Conservation (phyloP, 92 coral and sea anemone genomes). For the Palythoa grandiflora region DNA sequence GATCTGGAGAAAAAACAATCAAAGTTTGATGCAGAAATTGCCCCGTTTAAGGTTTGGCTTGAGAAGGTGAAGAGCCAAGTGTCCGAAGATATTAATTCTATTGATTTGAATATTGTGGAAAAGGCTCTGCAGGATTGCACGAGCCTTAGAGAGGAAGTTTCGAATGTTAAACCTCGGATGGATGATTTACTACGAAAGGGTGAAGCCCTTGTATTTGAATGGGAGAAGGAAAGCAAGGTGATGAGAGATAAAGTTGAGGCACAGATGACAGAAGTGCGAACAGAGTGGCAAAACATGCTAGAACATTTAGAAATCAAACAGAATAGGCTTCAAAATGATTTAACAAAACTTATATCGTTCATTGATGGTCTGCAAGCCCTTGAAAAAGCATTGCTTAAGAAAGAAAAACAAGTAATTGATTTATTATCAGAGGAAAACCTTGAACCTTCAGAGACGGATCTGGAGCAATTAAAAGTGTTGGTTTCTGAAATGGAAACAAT, state of each 20-base stretch:
- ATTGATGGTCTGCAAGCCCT: slow-evolving; percentile 25
- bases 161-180: slow-evolving; percentile 54
- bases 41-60: slow-evolving; percentile 59
- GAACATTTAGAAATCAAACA: slow-evolving; percentile 24
- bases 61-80: slow-evolving; percentile 52
- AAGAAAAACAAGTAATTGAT: slow-evolving; percentile 1
- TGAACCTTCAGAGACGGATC: slow-evolving; percentile 33
- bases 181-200: slow-evolving; percentile 66
- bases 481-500: slow-evolving; percentile 24
- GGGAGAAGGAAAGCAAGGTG: slow-evolving; percentile 53
- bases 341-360: slow-evolving; percentile 37
- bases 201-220: slow-evolving; percentile 58
- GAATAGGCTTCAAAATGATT: slow-evolving; percentile 14
- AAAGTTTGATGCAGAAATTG: slow-evolving; percentile 59
- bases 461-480: slow-evolving; percentile 24
- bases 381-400: slow-evolving; percentile 8
- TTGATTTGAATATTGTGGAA: slow-evolving; percentile 55
- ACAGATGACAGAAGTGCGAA: slow-evolving; percentile 40
- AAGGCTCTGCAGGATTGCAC: slow-evolving; percentile 53
- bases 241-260: slow-evolving; percentile 29
- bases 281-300: slow-evolving; percentile 21
- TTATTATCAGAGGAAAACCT: slow-evolving; percentile 39
- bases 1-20: slow-evolving; percentile 69
- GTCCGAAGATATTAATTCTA: slow-evolving; percentile 20
- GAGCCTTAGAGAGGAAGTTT: slow-evolving; percentile 49